Conservation (phyloP, 2,113 vertebrate genomes). For the Synchiropus splendidus region DNA sequence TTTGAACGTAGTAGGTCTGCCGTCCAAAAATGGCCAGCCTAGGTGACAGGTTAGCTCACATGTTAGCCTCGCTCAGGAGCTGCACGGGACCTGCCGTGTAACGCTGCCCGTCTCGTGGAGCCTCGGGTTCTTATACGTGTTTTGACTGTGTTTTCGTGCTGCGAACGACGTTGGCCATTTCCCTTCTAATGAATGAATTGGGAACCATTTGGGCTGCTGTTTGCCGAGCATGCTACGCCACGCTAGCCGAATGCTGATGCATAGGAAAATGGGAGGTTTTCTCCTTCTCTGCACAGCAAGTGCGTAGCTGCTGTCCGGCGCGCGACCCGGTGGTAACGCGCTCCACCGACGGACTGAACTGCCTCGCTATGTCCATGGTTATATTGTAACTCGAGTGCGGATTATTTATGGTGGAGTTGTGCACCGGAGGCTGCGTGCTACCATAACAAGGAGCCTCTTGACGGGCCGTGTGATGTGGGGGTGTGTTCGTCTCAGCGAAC, state of each 20-base stretch:
- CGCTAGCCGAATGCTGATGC: conserved; percentile 69
- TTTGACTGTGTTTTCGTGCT: too few species aligned
- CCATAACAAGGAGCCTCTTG: conserved; percentile 61
- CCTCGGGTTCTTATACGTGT: conserved; percentile 10
- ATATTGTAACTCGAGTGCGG: not conserved
- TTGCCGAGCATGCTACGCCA: conserved; percentile 58
- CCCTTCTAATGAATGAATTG: too few species aligned
- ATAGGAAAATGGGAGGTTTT: conserved; percentile 73
- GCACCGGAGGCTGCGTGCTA: conserved; percentile 35
- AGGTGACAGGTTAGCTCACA: conserved; percentile 42
- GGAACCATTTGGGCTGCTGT: conserved; percentile 19
- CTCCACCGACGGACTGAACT: not conserved
- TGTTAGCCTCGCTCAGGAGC: conserved; percentile 34
- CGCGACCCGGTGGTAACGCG: conserved; percentile 1
- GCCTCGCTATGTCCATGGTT: not conserved
- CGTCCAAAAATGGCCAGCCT: conserved; percentile 31
- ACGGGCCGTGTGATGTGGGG: conserved; percentile 68
- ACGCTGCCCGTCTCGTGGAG: too few species aligned
- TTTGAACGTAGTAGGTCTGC: too few species aligned
- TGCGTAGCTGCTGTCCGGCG: conserved; percentile 53
- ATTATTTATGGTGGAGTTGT: conserved; percentile 10
- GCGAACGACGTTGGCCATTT: too few species aligned
- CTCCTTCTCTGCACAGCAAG: conserved; percentile 61
- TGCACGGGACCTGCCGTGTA: conserved; percentile 2
- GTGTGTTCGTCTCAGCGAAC: conserved; percentile 71